phyloP scores from a whole-genome alignment of 2,797 vertebrate genomes.

The Enteromius mattozi region DNA sequence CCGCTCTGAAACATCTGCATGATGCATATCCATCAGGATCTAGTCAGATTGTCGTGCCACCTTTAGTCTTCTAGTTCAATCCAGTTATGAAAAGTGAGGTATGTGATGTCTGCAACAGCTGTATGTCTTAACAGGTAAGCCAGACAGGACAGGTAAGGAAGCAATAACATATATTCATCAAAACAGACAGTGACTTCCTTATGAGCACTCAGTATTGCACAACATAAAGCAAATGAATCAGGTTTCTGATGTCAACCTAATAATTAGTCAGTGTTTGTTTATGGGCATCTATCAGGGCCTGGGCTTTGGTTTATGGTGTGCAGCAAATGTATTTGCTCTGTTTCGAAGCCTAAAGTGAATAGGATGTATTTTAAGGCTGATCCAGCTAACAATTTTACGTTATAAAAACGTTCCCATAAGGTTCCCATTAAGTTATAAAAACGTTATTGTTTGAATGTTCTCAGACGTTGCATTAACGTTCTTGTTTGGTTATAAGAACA shows the following conservation, averaged over 20 bases:
- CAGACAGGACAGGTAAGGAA: conserved; percentile 15
- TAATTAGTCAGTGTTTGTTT: conserved; percentile 13
- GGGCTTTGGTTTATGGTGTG: neutral
- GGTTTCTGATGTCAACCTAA: neutral
- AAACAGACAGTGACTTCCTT: conserved; percentile 7
- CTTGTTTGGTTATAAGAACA: too few relatives aligned
- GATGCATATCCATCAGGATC: conserved; percentile 3
- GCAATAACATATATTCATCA: neutral
- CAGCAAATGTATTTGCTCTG: neutral
- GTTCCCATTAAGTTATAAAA: too few relatives aligned
- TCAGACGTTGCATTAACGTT: too few relatives aligned
- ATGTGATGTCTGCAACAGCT: conserved; percentile 25
- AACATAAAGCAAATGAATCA: conserved; percentile 22
- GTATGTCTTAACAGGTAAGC: conserved; percentile 20
- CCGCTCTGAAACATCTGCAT: neutral
- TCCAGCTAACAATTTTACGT: too few relatives aligned
- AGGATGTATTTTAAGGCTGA: neutral
- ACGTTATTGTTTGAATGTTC: too few relatives aligned
- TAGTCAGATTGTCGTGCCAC: neutral
- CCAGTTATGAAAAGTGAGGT: conserved; percentile 3
- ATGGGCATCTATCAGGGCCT: neutral
- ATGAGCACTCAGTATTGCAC: neutral
- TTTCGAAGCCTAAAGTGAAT: neutral
- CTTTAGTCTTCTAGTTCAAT: neutral
- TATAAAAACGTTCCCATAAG: too few relatives aligned